Evolutionary conservation across 2,113 vertebrate genomes (phyloP).

Genomic region (Menura novaehollandiae): DNA sequence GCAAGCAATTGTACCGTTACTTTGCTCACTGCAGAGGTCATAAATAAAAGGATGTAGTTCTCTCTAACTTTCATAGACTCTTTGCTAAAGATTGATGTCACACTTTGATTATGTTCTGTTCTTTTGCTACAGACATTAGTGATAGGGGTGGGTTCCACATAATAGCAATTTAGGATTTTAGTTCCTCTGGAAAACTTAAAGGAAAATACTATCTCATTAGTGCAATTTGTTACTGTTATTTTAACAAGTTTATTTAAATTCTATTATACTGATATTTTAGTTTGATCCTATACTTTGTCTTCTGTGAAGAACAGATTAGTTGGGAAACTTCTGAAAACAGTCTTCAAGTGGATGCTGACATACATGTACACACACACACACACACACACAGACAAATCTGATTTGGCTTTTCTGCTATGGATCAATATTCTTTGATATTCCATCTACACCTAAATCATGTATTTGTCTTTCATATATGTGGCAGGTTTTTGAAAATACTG

Average conservation of each 20-base stretch:
- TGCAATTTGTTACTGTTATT: background rate
- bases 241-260: background rate
- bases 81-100: background rate
- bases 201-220: background rate
- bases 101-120: background rate
- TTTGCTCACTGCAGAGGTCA: background rate
- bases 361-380: background rate
- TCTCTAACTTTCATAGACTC: background rate
- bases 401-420: background rate
- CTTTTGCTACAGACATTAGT: background rate
- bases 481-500: background rate
- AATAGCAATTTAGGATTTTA: background rate
- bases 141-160: background rate
- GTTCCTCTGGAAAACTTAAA: background rate
- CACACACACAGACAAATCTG: background rate
- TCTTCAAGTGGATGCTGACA: background rate
- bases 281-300: background rate
- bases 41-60: background rate
- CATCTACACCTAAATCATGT: background rate
- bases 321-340: background rate
- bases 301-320: background rate
- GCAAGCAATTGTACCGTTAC: background rate
- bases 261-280: background rate
- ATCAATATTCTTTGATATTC: background rate
- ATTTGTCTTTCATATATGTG: background rate